phyloP scores from a whole-genome alignment of 2,113 vertebrate species.

The Nannobrachium achirus region DNA sequence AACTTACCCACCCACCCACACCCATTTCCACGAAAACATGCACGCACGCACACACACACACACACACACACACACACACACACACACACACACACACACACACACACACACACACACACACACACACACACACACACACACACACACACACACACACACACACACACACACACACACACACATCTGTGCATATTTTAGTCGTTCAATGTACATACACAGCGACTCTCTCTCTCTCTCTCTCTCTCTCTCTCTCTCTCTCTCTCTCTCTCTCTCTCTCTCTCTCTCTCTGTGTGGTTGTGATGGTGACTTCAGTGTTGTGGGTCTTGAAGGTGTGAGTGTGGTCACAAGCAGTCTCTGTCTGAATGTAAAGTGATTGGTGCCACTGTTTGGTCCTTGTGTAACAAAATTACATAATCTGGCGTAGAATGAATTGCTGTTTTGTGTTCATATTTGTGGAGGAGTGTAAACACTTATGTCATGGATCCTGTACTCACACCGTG shows the following conservation, averaged over 20 bases:
- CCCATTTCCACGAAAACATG: no score
- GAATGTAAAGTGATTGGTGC: constrained; percentile 23
- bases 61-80: background rate
- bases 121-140: constrained; percentile 1
- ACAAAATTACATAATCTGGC: constrained; percentile 25
- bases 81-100: background rate
- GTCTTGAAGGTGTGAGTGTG: constrained; percentile 16
- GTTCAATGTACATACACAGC: background rate
- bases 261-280: background rate
- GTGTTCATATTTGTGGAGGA: background rate
- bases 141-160: background rate
- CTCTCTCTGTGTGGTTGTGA: background rate
- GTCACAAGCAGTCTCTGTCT: constrained; percentile 14
- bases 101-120: constrained; percentile 3
- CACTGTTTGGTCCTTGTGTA: constrained; percentile 23
- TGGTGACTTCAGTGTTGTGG: background rate
- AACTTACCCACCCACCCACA: no score
- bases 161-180: background rate
- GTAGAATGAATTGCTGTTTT: background rate
- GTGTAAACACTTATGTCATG: background rate
- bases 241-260: background rate
- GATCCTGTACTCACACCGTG: background rate
- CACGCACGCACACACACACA: constrained; percentile 1
- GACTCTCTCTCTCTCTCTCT: background rate
- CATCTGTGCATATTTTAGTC: background rate